A percentile compares a stretch with the other conserved stretches of the same genome.
Conservation (phyloP, 2,888 invertebrate species). For the Scaptomyza flava region DNA sequence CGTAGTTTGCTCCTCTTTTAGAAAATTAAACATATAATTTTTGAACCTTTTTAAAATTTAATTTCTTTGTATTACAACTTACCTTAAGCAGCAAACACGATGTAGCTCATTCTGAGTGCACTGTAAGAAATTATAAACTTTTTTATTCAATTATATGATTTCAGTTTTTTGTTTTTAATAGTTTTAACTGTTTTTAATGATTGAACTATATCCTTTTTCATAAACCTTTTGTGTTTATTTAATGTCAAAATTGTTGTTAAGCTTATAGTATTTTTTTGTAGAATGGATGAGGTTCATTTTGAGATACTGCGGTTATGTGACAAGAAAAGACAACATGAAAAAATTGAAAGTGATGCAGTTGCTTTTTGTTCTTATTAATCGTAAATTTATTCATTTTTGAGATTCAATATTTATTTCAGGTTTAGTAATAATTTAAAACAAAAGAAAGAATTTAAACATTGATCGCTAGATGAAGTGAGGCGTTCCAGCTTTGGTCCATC, state of each 20-base stretch:
- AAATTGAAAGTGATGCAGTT: neutral
- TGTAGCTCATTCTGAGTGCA: neutral
- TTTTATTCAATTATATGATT: neutral
- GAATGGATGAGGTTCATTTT: neutral
- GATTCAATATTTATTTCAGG: constrained; percentile 7
- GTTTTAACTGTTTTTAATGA: neutral
- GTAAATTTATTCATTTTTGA: neutral
- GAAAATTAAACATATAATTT: too few species aligned
- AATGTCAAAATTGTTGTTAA: too few species aligned
- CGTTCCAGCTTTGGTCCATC: constrained; percentile 1
- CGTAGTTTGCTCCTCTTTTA: too few species aligned
- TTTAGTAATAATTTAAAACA: constrained; percentile 6
- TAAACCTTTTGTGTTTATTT: neutral
- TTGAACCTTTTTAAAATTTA: neutral
- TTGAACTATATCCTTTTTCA: too few species aligned
- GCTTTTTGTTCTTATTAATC: neutral
- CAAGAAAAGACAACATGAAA: neutral
- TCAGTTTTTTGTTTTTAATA: neutral
- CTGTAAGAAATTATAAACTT: neutral
- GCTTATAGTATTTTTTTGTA: too few species aligned
- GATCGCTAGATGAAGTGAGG: constrained; percentile 1
- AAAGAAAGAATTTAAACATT: constrained; percentile 11
- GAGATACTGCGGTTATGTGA: neutral
- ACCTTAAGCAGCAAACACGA: too few species aligned
- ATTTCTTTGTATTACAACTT: neutral